Percentiles rank a stretch among this genome's conserved stretches.
Conservation (phyloP, 2,888 invertebrate genomes). For the Eupithecia vulgata region DNA sequence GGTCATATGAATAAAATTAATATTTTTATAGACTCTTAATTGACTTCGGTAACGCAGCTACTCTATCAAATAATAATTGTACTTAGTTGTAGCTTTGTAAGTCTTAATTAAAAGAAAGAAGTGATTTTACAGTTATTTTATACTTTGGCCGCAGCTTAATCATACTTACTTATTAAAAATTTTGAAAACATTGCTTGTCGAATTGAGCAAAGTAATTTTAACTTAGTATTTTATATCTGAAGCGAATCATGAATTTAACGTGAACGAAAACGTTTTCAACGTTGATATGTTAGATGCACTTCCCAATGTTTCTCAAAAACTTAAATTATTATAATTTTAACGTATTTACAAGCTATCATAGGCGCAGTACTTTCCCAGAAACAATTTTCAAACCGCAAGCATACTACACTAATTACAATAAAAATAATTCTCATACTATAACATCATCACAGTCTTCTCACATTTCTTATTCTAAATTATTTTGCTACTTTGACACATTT, state of each 20-base stretch:
- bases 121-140: conserved; percentile 39
- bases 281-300: conserved; percentile 63
- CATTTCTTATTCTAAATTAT: conserved; percentile 67
- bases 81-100: conserved; percentile 71
- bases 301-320: conserved; percentile 53
- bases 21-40: conserved; percentile 58
- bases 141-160: conserved; percentile 44
- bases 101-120: conserved; percentile 50
- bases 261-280: conserved; percentile 54
- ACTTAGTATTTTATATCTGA: conserved; percentile 42
- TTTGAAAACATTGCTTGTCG: conserved; percentile 63
- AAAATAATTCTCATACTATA: conserved; percentile 66
- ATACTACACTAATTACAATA: conserved; percentile 51
- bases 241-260: conserved; percentile 39
- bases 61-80: conserved; percentile 74
- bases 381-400: conserved; percentile 39
- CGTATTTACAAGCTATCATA: conserved; percentile 42
- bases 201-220: conserved; percentile 71
- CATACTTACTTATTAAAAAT: conserved; percentile 23
- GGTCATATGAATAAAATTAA: conserved; percentile 21
- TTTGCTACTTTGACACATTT: conserved; percentile 56
- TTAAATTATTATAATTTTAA: conserved; percentile 37
- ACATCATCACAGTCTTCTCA: conserved; percentile 83
- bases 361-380: conserved; percentile 32
- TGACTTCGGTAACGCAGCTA: conserved; percentile 73